Percentiles rank a stretch among this genome's conserved stretches.
These are phyloP conservation scores for Cettia cetti DNA, from an alignment of 2,113 vertebrate species.

Conservation along the genomic window DNA sequence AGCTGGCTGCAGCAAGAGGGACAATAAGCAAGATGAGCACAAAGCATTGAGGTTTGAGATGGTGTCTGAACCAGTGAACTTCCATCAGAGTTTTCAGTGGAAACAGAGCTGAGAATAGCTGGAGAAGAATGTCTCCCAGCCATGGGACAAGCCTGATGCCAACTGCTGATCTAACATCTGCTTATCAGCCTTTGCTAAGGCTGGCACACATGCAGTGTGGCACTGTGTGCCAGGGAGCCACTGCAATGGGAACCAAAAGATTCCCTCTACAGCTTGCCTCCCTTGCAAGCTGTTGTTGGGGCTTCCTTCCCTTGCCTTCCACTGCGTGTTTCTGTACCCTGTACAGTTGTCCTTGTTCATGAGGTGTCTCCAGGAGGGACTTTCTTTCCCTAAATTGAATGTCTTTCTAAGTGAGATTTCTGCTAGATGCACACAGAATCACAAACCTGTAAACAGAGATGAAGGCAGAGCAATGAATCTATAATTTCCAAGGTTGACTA, in stretches of 20 bases:
- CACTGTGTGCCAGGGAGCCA: not conserved
- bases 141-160: accelerated
- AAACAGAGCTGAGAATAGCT: not conserved
- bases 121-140: not conserved
- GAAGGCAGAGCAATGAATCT: not conserved
- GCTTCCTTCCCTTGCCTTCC: not conserved
- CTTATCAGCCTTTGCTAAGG: not conserved
- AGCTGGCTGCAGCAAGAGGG: not conserved
- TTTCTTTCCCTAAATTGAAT: not conserved
- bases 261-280: not conserved
- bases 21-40: not conserved
- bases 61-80: not conserved
- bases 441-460: not conserved
- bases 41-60: not conserved
- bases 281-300: not conserved
- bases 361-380: not conserved
- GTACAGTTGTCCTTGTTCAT: not conserved
- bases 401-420: not conserved
- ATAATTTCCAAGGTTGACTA: not conserved
- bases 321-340: not conserved
- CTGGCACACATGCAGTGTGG: accelerated
- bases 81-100: not conserved
- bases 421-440: not conserved
- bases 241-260: not conserved
- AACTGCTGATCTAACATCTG: not conserved